Base-by-base conservation (phyloP, 1,140 invertebrate species). In the Magallana angulata region DNA sequence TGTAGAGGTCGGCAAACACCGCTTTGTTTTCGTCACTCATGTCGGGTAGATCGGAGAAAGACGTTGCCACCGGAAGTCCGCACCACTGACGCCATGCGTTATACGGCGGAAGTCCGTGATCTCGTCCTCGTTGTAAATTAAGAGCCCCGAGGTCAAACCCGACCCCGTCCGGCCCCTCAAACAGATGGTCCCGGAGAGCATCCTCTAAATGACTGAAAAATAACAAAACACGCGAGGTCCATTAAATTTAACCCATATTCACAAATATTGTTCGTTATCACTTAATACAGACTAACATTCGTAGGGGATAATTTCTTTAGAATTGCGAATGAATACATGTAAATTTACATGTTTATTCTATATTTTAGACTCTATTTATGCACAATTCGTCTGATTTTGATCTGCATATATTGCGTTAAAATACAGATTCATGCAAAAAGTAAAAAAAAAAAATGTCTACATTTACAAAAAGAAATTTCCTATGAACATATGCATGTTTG, bases 91-190 rank as follows among this genome's bases (percentile, higher is more conserved):
- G 76, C 82, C 84, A 92, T 11, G 85, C 68, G 88, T 91, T 90
- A 85, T 91, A 93, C 14, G 89, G 81, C 1, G 97, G 96, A 4
- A 99, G 95, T 7, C 98, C 98, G 93, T 99, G 98, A 93, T 99
- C 98, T 62, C 98, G 92, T 9, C 96, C 96, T 89, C 96, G 93
- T 93, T 97, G 96, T 48, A 97, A 96, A 88, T 96, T 96, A 14
- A 96, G 90, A 11, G 86, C 82, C 7, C 57, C 64, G 7, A 90
- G 81, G 56, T 90, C 89, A 58, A 90, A 80, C 18, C 87, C 84
- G 8, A 62, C 76, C 0, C 81, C 81, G 5, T 84, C 57, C 56
- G 12, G 57, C 36, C 89, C 89, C 24, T 81, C 12, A 57, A 90
- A 90, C 14, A 89, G 48, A 9, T 68, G 71, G 68, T 90, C 59